Evolutionary conservation across 2,888 invertebrate species (phyloP).

Genomic region (Hirtodrosophila alboralis): DNA sequence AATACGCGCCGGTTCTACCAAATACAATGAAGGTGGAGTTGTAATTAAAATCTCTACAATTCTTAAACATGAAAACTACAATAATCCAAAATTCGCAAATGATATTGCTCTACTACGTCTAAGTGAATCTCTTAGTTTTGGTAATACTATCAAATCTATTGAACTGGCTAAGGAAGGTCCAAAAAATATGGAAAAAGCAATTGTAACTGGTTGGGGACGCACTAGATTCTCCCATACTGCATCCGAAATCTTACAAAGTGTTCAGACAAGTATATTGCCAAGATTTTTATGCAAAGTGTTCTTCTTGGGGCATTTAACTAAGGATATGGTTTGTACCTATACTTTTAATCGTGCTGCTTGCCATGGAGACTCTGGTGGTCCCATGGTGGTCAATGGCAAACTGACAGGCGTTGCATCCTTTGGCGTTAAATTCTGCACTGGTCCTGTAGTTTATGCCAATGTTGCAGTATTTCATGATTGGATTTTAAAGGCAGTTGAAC

Average conservation of each 20-base stretch:
- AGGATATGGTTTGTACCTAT: conserved; percentile 43
- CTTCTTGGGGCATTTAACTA: conserved; percentile 45
- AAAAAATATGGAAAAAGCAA: conserved; percentile 19
- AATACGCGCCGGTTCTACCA: conserved; percentile 85
- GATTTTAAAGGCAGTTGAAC: conserved; percentile 19
- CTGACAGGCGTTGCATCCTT: conserved; percentile 60
- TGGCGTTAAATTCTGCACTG: conserved; percentile 29
- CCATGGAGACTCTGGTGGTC: conserved; percentile 65
- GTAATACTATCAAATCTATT: conserved; percentile 81
- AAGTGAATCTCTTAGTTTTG: conserved; percentile 81
- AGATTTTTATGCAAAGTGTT: conserved; percentile 77
- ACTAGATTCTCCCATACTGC: too few species aligned
- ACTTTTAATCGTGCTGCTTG: conserved; percentile 25
- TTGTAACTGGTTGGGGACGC: conserved; percentile 59
- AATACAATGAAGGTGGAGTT: conserved; percentile 63
- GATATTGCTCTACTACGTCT: conserved; percentile 86
- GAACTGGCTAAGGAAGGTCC: conserved; percentile 78
- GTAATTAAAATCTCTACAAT: conserved; percentile 33
- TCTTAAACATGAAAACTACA: conserved; percentile 83
- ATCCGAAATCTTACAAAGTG: conserved; percentile 72
- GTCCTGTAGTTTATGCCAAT: conserved; percentile 52
- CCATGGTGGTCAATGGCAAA: conserved; percentile 37
- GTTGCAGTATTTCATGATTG: conserved; percentile 44
- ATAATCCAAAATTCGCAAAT: conserved; percentile 67
- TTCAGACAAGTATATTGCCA: conserved; percentile 81